Percentiles rank a stretch among this genome's conserved stretches.
These are phyloP conservation scores for Trachops cirrhosus DNA, from an alignment of 2,797 vertebrate species.

Conservation along the genomic window DNA sequence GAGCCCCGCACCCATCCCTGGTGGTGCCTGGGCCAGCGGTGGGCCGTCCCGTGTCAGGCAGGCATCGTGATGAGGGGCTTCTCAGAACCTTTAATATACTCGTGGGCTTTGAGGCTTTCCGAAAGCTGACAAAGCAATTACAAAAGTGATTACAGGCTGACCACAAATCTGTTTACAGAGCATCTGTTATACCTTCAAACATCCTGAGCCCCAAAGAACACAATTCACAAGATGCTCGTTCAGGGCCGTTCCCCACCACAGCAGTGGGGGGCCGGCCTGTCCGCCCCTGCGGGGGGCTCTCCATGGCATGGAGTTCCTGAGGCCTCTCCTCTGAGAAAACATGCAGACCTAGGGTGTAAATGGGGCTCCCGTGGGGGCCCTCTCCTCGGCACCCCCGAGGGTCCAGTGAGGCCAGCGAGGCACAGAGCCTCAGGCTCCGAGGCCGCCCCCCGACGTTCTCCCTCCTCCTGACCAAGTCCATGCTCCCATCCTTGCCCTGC, in stretches of 20 bases:
- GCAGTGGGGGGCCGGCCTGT: neutral
- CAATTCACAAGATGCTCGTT: neutral
- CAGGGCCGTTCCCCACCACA: neutral
- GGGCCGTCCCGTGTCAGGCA: neutral
- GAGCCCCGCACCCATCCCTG: neutral
- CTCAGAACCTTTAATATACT: neutral
- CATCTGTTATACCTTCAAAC: neutral
- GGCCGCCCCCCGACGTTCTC: neutral
- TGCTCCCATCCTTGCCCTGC: neutral
- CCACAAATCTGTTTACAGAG: neutral
- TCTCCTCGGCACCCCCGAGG: neutral
- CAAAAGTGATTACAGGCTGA: neutral
- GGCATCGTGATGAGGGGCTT: neutral
- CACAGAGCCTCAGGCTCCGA: neutral
- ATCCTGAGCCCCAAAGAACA: neutral
- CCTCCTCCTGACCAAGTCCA: neutral
- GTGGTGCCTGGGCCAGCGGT: accelerated
- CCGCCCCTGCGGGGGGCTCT: neutral
- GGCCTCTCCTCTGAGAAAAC: neutral
- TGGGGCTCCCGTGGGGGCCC: neutral
- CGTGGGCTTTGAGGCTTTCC: neutral
- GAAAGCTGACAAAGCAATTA: neutral
- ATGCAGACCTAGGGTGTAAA: neutral
- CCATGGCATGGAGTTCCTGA: neutral
- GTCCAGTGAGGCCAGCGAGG: accelerated